Evolutionary conservation across 2,797 vertebrate species (phyloP), one percentile per base, ranked within the genome.

Genomic region (Mus spretus): DNA sequence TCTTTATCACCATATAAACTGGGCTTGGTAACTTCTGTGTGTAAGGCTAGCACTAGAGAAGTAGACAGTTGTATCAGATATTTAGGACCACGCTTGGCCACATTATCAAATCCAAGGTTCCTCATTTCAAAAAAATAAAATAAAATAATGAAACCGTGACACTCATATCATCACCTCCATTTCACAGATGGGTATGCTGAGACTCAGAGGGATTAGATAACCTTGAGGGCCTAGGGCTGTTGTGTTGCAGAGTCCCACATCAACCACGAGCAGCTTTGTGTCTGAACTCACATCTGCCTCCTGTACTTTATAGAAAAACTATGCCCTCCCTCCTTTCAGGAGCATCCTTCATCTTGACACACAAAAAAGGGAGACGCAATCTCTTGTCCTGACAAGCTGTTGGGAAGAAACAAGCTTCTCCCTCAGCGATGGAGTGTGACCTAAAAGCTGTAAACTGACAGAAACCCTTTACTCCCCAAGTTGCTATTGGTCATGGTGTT

Each of bases 321-420:
- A 3, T 28, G 15, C 61, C 61, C 28, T 74, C 22, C 34, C n/a
- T 65, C 67, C 63, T 89, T 86, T 77, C 26, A 72, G 57, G 14
- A 47, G 80, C 37, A 80, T 50, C n/a, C 63, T 96, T 93, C 47
- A 59, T 67, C 57, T 83, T 83, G 44, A 79, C 22, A 63, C 19
- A 11, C 50, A 50, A 50, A 4, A 4, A 1, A 0, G 44, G 22
- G 13, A 80, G n/a, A 70, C 28, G 14, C 40, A 89, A 20, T 83
- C 17, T 81, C 44, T 40, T 31, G 31, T 4, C 9, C 8, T 10
- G n/a, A 2, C 2, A 82, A 44, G 6, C 14, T 22, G 28, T 63
- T 81, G 84, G 37, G n/a, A 85, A 79, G 79, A 82, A 70, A 34
- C 74, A 74, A 12, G 24, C 74, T 59, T 53, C 11, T 77, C 31